Evolutionary conservation across 2,113 vertebrate genomes (phyloP).

Genomic region (Mionectes macconnelli): DNA sequence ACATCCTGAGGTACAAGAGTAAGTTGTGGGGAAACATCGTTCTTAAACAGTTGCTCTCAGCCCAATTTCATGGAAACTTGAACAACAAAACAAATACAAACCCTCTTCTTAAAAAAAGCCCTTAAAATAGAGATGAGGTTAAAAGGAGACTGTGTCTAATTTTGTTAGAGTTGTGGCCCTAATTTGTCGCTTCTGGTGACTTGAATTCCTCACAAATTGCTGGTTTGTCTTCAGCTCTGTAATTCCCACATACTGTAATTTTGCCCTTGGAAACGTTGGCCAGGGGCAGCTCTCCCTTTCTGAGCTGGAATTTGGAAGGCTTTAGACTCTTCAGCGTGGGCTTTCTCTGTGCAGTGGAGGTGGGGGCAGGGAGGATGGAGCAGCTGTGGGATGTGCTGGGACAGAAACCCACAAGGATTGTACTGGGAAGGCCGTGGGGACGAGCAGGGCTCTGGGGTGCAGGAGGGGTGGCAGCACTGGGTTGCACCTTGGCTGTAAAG

Average conservation of each 20-base stretch:
- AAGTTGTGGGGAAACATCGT: background rate
- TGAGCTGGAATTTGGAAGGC: background rate
- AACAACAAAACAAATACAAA: constrained; percentile 27
- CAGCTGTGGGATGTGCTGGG: background rate
- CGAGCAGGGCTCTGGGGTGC: background rate
- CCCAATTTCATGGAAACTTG: constrained; percentile 36
- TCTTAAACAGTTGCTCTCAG: constrained; percentile 11
- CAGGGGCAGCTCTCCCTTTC: background rate
- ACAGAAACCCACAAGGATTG: background rate
- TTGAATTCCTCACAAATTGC: constrained; percentile 72
- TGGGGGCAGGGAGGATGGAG: background rate
- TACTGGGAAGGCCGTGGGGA: background rate
- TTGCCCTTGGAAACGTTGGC: constrained; percentile 54
- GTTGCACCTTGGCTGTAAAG: background rate
- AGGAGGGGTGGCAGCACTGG: background rate
- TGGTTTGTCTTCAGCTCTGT: constrained; percentile 67
- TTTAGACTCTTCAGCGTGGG: background rate
- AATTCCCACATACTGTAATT: constrained; percentile 69
- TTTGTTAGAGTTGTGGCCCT: constrained; percentile 56
- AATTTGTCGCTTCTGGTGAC: constrained; percentile 64
- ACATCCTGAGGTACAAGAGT: background rate
- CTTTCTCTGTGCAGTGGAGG: background rate
- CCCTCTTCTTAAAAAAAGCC: background rate
- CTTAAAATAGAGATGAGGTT: constrained; percentile 57
- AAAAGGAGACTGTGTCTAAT: constrained; percentile 58